Evolutionary conservation across 2,113 vertebrate species (phyloP).

Genomic region (Empidonax alnorum): DNA sequence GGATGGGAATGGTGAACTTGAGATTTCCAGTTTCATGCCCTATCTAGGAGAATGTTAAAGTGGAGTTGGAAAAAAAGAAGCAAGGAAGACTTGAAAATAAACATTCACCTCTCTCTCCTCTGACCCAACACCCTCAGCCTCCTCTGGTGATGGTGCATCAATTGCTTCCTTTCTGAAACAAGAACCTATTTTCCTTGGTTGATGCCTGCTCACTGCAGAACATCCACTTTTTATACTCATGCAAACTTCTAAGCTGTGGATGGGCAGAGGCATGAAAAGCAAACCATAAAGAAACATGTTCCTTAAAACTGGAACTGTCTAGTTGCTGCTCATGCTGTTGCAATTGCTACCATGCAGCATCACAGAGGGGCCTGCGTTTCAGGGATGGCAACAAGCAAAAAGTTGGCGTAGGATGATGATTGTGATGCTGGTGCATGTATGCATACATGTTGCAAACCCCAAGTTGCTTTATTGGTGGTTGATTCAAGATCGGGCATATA

Average conservation of each 20-base stretch:
- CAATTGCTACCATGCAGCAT: not conserved
- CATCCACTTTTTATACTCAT: not conserved
- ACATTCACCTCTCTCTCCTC: not conserved
- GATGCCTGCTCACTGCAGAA: not conserved
- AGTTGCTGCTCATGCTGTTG: not conserved
- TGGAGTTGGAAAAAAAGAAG: not conserved
- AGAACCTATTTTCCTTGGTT: not conserved
- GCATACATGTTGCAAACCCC: not conserved
- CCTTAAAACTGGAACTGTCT: not conserved
- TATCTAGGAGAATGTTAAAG: not conserved
- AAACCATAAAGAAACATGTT: not conserved
- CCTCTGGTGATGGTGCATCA: fast-evolving
- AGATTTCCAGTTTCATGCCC: not conserved
- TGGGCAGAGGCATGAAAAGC: not conserved
- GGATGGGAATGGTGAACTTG: not conserved
- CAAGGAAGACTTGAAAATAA: conserved; percentile 1
- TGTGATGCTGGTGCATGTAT: not conserved
- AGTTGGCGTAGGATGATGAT: not conserved
- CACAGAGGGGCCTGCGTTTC: not conserved
- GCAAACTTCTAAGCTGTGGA: not conserved
- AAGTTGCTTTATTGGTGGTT: not conserved
- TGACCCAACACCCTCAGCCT: fast-evolving
- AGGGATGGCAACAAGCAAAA: not conserved
- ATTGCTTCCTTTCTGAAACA: not conserved
- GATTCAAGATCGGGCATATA: not conserved